Evolutionary conservation across 2,113 vertebrate species (phyloP), one percentile per base, ranked within the genome.

Genomic region (Sylvilagus bachmani): DNA sequence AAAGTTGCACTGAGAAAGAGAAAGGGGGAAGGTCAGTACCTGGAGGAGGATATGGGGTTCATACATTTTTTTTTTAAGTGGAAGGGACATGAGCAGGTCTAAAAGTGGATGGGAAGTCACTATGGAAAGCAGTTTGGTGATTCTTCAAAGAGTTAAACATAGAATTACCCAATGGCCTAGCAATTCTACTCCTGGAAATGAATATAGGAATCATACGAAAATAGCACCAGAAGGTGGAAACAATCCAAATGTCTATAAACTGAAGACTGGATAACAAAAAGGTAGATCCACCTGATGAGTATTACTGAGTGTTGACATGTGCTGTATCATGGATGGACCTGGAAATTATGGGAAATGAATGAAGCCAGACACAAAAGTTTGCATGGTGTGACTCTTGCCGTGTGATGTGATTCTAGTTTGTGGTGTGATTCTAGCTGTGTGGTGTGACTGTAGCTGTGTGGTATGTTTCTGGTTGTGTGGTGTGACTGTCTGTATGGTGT

Each of bases 301-400:
- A 73, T 29, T 55, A 86, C 64, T 77, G 69, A 44, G 5, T 79
- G 24, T 22, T 62, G 64, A 49, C 38, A 31, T 31, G 38, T 38
- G 38, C 27, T 86, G 49, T 6, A 49, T 22, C 58, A 51, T 78
- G 66, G 86, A 24, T 8, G 24, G 53, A 58, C 58, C 70, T 81
- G 3, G 7, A 88, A 95, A 94, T 44, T 81, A 53, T 19, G 66
- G 25, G 49, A 79, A 80, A 6, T 95, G 53, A 66, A 81, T 69
- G 55, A 82, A 80, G 12, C 25, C 36, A 79, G 66, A 55, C 24
- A 58, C 12, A 83, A 90, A 79, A 91, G 4, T 58, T 12, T 58
- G 55, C 55, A 5, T 58, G 55, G 13, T 58, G 17, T 17, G 55
- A 58, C 19, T 58, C 55, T 17, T 13, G 17, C 17, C 17, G 17